Evolutionary conservation across 2,888 invertebrate species (phyloP), one percentile per base, ranked within the genome.

Genomic region (Galeopsomyia nigrocyanea): DNA sequence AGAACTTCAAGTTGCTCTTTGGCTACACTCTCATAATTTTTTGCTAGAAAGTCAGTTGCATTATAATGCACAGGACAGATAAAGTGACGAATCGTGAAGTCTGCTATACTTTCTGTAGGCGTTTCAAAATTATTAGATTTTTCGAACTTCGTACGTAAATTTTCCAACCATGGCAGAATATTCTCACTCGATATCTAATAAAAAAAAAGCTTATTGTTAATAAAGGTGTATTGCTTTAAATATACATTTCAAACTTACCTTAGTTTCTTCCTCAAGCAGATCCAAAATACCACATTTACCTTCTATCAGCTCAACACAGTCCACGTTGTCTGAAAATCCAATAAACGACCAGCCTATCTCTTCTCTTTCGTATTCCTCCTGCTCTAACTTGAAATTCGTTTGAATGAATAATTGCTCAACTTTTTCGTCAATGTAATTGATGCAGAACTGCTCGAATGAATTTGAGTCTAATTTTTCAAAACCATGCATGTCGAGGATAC

Each of bases 381-480:
- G 99, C 83, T 99, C 99, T 74, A 99, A 85, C 87, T 98, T 99
- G 87, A 99, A 99, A 0, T 99, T 98, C 84, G 99, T 98, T 84
- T 96, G 93, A 87, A 98, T 98, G 87, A 99, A 99, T 85, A 98
- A 98, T 82, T 99, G 99, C 82, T 99, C 99, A 0, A 99, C 88
- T 84, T 99, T 99, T 87, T 99, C 99, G 85, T 99, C 99, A 0
- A 99, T 98, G 87, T 99, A 99, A 88, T 99, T 99, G 73, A 99
- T 99, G 86, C 98, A 99, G 88, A 99, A 99, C 88, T 99, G 99
- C 87, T 99, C 99, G 88, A 99, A 99, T 14, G 97, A 97, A 88
- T 99, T 99, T 6, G 92, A 91, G 84, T 97, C 95, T 86, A 98
- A 98, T 0, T 97, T 97, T 87, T 98, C 98, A 86, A 98, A 98